Conservation (phyloP, 2,113 vertebrate species). For the Noturus placidus region DNA sequence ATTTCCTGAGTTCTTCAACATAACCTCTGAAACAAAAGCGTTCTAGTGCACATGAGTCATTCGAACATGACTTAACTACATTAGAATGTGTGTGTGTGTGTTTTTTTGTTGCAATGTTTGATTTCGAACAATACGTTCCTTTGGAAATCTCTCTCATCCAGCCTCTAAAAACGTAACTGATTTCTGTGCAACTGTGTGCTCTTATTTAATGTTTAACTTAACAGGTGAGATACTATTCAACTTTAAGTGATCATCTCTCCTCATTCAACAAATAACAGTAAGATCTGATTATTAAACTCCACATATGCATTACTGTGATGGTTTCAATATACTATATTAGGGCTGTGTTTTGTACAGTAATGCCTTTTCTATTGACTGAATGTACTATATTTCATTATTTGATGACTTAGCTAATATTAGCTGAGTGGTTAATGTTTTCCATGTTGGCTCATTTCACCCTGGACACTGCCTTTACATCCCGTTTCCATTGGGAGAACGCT, state of each 20-base stretch:
- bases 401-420: no score
- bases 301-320: background rate
- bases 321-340: background rate
- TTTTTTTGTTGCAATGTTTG: slow-evolving; percentile 3
- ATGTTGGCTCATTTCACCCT: no score
- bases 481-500: background rate
- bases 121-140: background rate
- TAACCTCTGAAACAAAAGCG: background rate
- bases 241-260: background rate
- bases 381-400: no score
- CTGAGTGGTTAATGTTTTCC: no score
- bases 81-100: background rate
- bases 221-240: no score
- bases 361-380: no score
- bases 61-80: slow-evolving; percentile 5
- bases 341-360: no score
- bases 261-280: background rate
- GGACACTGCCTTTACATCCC: no score
- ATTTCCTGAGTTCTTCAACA: slow-evolving; percentile 1
- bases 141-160: slow-evolving; percentile 28
- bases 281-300: background rate
- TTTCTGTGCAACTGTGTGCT: background rate
- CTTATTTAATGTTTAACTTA: no score
- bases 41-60: background rate
- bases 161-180: background rate